Conservation (phyloP, 2,888 invertebrate genomes). For the Psylliodes chrysocephalus region DNA sequence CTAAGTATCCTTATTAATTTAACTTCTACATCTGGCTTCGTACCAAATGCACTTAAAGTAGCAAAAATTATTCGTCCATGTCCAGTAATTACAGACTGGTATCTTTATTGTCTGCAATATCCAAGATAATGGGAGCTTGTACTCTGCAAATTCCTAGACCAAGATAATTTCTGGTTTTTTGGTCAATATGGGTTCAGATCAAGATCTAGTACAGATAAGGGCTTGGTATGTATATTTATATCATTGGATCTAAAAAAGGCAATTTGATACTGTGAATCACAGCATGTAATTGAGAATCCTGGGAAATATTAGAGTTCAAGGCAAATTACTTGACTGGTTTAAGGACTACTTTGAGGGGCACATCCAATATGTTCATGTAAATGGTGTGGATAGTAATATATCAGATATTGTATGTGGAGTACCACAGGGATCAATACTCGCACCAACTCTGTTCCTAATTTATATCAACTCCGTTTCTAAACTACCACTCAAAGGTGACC, state of each 20-base stretch:
- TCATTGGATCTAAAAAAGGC: no score
- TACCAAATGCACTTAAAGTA: not conserved
- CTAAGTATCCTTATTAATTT: not conserved
- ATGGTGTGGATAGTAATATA: not conserved
- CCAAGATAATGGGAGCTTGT: no score
- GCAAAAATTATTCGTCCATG: not conserved
- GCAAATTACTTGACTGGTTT: not conserved
- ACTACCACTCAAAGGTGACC: not conserved
- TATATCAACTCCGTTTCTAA: not conserved
- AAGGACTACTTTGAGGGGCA: not conserved
- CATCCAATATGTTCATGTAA: not conserved
- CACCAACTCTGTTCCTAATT: no score
- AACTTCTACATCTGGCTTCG: not conserved
- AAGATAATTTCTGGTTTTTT: slow-evolving; percentile 2
- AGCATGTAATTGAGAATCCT: no score
- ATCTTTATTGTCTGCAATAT: not conserved
- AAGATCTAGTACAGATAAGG: not conserved
- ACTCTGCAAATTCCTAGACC: not conserved
- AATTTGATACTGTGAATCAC: no score
- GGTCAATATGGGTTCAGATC: not conserved
- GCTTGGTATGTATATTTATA: not conserved
- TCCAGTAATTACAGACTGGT: not conserved
- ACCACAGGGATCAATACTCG: no score
- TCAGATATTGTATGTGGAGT: no score
- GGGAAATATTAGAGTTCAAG: no score